Base-by-base conservation (phyloP, 2,888 invertebrate species). In the Harpalus rufipes region DNA sequence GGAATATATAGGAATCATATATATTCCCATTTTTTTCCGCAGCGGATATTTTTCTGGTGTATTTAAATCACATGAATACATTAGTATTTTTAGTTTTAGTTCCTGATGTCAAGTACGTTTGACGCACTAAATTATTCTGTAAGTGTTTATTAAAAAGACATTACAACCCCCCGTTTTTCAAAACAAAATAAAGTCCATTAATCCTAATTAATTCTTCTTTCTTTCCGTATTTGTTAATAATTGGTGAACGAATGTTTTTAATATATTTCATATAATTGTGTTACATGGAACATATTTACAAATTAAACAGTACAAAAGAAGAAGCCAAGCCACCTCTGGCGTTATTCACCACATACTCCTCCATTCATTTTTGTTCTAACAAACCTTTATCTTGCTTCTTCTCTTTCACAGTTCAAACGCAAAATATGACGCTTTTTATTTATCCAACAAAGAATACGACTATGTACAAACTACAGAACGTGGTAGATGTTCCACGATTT, bases 361-460 rank as follows among this genome's bases (percentile, higher is more conserved):
- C 72, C 72, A 74, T 74, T 74, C 72, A 74, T 74, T 74, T 51
- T 72, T 41, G 72, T 72, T 72, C 72, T 72, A 72, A 72, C 72
- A 72, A 72, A 41, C 72, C 44, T 74, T 74, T 74, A 74, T 74
- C 72, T 74, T 74, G 72, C 72, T 74, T 41, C 72, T 72, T 72
- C 72, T 74, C 72, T 74, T 74, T 74, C 72, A 74, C 72, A 74
- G 51, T 74, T 74, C 72, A 44, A 74, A 74, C 72, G 44, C 72
- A 74, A 74, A 74, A 74, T 74, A 74, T 74, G 72, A 74, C 72
- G 72, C 72, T 74, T 74, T 74, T 74, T 74, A 74, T 74, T 74
- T 74, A 74, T 74, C 72, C 41, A 18, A 44, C 72, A 74, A 21
- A 74, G 41, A 68, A 68, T 39, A 44, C 72, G 72, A 74, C 72